Evolutionary conservation across 2,888 invertebrate genomes (phyloP), one percentile per base, ranked within the genome.

Genomic region (Platycheirus albimanus): DNA sequence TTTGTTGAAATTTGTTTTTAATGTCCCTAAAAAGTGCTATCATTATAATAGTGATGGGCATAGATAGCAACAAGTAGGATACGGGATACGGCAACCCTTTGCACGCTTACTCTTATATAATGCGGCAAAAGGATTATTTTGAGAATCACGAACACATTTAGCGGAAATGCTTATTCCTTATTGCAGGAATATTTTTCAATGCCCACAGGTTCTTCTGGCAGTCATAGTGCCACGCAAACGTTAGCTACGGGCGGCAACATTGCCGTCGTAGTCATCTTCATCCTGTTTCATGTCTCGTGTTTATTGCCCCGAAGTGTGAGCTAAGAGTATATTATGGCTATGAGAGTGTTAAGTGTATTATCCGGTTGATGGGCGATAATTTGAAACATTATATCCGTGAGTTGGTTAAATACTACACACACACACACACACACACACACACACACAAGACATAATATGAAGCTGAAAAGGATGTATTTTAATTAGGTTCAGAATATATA

Each of bases 311-410:
- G 52, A 33, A 45, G 64, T 66, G 51, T 33, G 30, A 33, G 30
- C 7, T 33, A 11, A 10, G 30, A 41, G 28, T 61, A 24, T 61
- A 33, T 64, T 45, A 61, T 49, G 30, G 51, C n/a, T n/a, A n/a
- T n/a, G n/a, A 47, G 38, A 76, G 76, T 76, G 76, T 69, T 69
- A 76, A 76, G 69, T 58, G 76, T 43, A 47, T 69, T 45, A 69
- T 61, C 69, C 69, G 61, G 61, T 69, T 69, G 76, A 69, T 54
- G 76, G 45, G 61, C 13, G 69, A 69, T 69, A 76, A 76, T 69
- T 61, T 76, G 43, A 76, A 45, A 54, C 52, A 45, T 51, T 52
- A 76, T 76, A 54, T 69, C 61, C 52, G 67, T 36, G 7, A 36
- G n/a, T 2, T 41, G n/a, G 10, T 36, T 3, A 10, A 10, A 8